Percentiles rank a stretch among this genome's conserved stretches.
Evolutionary conservation across 37 sponge, comb jelly and placozoan species (phyloP).

Genomic region (Diacarnus erythraeanus): DNA sequence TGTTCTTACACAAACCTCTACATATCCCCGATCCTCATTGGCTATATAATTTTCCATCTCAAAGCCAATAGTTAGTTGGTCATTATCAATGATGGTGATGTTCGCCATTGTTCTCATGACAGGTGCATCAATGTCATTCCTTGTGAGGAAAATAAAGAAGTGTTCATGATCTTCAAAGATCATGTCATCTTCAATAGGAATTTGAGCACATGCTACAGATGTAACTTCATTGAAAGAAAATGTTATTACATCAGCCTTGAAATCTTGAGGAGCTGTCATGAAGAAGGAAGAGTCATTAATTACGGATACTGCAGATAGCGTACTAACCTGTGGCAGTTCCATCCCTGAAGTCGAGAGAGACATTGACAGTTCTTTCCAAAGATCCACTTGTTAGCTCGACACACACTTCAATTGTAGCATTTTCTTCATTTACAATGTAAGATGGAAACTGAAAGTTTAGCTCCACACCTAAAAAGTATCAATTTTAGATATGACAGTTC

Average conservation of each 20-base stretch:
- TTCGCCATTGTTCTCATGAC: neutral
- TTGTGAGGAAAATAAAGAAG: neutral
- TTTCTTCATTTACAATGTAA: neutral
- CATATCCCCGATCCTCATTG: neutral
- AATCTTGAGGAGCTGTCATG: neutral
- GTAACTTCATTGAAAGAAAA: neutral
- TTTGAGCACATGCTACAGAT: neutral
- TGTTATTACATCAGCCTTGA: neutral
- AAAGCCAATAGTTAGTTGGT: constrained; percentile 14
- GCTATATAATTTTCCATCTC: neutral
- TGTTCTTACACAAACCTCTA: neutral
- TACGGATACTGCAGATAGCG: neutral
- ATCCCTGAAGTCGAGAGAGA: neutral
- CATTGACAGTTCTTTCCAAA: neutral
- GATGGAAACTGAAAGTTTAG: neutral
- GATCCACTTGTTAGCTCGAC: neutral
- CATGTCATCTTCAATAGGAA: constrained; percentile 1
- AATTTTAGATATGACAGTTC: no score
- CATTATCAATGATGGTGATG: neutral
- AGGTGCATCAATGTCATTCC: neutral
- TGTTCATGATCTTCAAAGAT: constrained; percentile 7
- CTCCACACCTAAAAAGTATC: neutral
- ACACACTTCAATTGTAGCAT: neutral
- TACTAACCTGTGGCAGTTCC: neutral
- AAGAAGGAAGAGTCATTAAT: neutral